phyloP scores from a whole-genome alignment of 2,113 vertebrate genomes.

The Colossoma macropomum region DNA sequence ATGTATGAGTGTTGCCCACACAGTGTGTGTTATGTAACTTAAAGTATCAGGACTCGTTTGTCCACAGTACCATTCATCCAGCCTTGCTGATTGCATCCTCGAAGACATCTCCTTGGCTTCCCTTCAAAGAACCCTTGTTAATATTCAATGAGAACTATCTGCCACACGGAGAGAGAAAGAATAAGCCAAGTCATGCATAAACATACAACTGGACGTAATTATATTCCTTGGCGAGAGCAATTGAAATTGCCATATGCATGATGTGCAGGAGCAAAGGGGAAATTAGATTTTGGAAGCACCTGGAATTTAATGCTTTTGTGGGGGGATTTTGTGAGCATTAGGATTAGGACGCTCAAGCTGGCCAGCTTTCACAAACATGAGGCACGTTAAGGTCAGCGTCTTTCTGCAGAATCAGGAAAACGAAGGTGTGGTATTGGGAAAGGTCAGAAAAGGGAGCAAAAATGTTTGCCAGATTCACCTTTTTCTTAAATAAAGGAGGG shows the following conservation, averaged over 20 bases:
- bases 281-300: constrained; percentile 53
- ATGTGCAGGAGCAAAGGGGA: constrained; percentile 33
- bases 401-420: constrained; percentile 48
- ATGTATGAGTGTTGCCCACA: constrained; percentile 14
- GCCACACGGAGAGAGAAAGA: constrained; percentile 31
- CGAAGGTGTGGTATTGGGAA: not conserved
- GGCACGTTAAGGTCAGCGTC: constrained; percentile 39
- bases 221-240: constrained; percentile 37
- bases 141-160: constrained; percentile 47
- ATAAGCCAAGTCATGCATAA: constrained; percentile 51
- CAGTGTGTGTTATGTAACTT: constrained; percentile 11
- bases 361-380: constrained; percentile 51
- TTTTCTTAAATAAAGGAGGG: not conserved
- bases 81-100: constrained; percentile 15
- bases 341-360: not conserved
- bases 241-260: constrained; percentile 55
- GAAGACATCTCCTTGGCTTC: constrained; percentile 34
- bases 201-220: constrained; percentile 56
- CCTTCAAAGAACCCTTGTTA: constrained; percentile 37
- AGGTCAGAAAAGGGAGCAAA: not conserved
- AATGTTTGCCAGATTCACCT: not conserved
- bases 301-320: constrained; percentile 47
- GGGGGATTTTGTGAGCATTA: constrained; percentile 53
- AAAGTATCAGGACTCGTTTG: constrained; percentile 3
- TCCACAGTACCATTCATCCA: constrained; percentile 12